phyloP scores from a whole-genome alignment of 2,888 invertebrate genomes.

The Salticus scenicus region DNA sequence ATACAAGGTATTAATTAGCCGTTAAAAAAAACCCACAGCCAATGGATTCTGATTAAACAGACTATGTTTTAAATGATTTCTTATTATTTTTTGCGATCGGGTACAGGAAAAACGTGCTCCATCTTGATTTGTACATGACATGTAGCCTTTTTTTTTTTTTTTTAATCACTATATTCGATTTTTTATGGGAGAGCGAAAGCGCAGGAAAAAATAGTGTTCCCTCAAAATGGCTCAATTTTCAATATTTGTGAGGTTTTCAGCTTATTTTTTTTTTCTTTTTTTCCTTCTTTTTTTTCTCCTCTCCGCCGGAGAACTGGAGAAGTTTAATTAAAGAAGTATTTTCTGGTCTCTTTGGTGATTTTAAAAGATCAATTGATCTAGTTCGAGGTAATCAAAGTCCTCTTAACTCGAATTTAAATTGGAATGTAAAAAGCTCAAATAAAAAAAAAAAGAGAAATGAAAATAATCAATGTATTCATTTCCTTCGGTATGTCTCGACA shows the following conservation, averaged over 20 bases:
- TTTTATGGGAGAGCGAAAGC: not conserved
- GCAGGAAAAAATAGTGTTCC: not conserved
- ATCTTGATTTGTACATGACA: slow-evolving; percentile 49
- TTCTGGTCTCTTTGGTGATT: not conserved
- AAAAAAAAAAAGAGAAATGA: not conserved
- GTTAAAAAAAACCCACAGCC: slow-evolving; percentile 39
- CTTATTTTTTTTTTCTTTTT: not conserved
- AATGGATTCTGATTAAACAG: slow-evolving; percentile 52
- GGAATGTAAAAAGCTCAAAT: slow-evolving; percentile 19
- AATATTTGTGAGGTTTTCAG: slow-evolving; percentile 4
- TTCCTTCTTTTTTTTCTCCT: slow-evolving; percentile 15
- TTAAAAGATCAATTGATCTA: slow-evolving; percentile 35
- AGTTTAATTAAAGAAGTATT: slow-evolving; percentile 52
- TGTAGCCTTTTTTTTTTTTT: slow-evolving; percentile 4
- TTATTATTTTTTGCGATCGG: slow-evolving; percentile 29
- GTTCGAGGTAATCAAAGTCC: slow-evolving; percentile 13
- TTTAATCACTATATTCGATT: not conserved
- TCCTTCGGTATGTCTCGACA: not conserved
- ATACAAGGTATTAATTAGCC: slow-evolving; percentile 63
- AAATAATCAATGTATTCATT: slow-evolving; percentile 5
- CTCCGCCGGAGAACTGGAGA: slow-evolving; percentile 6
- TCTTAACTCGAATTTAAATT: slow-evolving; percentile 53
- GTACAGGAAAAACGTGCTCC: slow-evolving; percentile 21
- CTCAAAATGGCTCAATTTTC: slow-evolving; percentile 13
- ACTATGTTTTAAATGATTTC: slow-evolving; percentile 41